Evolutionary conservation across 2,797 vertebrate species (phyloP), one percentile per base, ranked within the genome.

Genomic region (Ciconia nigra): DNA sequence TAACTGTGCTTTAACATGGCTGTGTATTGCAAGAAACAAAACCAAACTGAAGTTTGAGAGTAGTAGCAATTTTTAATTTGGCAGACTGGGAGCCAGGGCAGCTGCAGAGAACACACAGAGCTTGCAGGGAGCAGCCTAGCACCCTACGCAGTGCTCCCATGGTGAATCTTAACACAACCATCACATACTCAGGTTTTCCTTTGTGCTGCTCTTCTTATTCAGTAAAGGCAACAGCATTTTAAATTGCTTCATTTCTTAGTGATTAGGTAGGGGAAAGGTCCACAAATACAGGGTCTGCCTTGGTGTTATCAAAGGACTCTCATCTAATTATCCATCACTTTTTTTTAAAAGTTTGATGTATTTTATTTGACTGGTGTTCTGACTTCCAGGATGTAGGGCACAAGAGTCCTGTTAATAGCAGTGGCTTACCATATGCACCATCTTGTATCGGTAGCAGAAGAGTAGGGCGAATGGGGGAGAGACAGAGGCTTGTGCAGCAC

Each of bases 171-270:
- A 66, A 79, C 6, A 41, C 33, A 86, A 31, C 13, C 51, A 69
- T 57, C 41, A 21, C 42, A 7, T 66, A 51, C 76, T 95, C 51
- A 13, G 26, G n/a, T 93, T 90, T 57, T 82, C 39, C 51, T 87
- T 5, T 76, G 7, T 73, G 25, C 80, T 93, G n/a, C 83, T 89
- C 69, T 86, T 95, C 54, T 21, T 83, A n/a, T 74, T 69, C 47
- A 52, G 61, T 89, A 89, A 91, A 73, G 63, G 76, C 63, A 91
- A 49, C 37, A 92, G 47, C 73, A 29, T 92, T 91, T 90, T 52
- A 74, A 95, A 80, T 76, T 39, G n/a, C 41, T 69, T 94, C 42
- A 73, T 83, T 88, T 71, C 57, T 33, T 54, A 86, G 12, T 83
- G 63, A 57, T 77, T 79, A 57, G 66, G 31, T 49, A 79, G 83